A percentile compares a stretch with the other conserved stretches of the same genome.
These are phyloP conservation scores for Andrena chrysosceles DNA, from an alignment of 2,888 invertebrate species.

Conservation along the genomic window DNA sequence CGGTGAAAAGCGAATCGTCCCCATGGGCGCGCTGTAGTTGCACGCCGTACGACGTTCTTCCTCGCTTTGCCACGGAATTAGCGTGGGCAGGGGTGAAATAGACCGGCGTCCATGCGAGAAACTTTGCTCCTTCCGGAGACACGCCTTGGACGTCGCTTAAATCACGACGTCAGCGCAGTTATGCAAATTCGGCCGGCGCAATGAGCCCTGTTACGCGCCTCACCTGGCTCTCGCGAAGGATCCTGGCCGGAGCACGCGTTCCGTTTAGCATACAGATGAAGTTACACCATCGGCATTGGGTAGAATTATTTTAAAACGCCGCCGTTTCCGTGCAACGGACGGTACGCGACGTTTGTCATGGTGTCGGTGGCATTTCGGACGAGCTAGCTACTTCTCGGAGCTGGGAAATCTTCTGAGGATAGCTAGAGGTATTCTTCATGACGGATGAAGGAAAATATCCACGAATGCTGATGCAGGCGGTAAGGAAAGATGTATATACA, in stretches of 20 bases:
- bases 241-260: background rate
- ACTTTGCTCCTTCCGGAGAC: constrained; percentile 71
- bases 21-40: constrained; percentile 26
- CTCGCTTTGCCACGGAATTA: constrained; percentile 46
- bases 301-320: background rate
- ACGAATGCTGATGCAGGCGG: no score
- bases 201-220: background rate
- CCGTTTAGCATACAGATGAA: constrained; percentile 33
- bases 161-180: constrained; percentile 72
- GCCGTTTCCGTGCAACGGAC: background rate
- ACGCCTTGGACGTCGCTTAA: constrained; percentile 72
- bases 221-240: background rate
- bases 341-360: background rate
- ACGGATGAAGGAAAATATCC: no score
- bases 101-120: constrained; percentile 51
- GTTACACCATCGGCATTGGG: constrained; percentile 8
- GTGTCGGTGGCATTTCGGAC: no score
- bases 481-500: no score
- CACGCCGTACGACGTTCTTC: background rate
- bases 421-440: no score
- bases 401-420: no score
- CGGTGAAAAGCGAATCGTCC: constrained; percentile 26
- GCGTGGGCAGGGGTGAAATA: constrained; percentile 33
- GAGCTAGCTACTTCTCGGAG: no score
- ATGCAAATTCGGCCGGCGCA: constrained; percentile 71